Conservation (phyloP, 2,113 vertebrate species). For the Chionomys nivalis region DNA sequence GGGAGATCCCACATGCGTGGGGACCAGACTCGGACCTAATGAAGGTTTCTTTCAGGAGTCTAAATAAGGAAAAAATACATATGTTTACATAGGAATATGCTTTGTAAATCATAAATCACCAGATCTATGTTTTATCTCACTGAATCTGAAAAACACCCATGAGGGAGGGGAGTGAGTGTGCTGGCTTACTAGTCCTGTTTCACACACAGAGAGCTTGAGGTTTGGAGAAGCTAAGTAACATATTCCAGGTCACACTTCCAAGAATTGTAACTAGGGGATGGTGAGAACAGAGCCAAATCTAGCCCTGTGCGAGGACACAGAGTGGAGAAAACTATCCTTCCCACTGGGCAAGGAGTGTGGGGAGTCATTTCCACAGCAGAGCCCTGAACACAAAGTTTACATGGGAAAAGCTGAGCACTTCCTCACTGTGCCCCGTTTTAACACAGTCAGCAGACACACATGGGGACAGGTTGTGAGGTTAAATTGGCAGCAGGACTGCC, state of each 20-base stretch:
- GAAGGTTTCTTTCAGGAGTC: not conserved
- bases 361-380: not conserved
- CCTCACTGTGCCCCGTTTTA: not conserved
- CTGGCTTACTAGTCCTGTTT: not conserved
- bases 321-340: not conserved
- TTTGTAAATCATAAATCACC: not conserved
- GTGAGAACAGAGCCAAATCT: not conserved
- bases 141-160: not conserved
- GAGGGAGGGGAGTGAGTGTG: too few relatives aligned
- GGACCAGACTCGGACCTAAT: rapidly evolving
- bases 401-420: rapidly evolving
- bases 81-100: not conserved
- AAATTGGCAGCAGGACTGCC: not conserved
- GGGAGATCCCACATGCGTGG: not conserved
- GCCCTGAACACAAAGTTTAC: not conserved
- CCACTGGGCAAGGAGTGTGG: too few relatives aligned
- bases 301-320: too few relatives aligned
- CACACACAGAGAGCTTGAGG: not conserved
- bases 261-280: not conserved
- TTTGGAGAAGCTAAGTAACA: too few relatives aligned
- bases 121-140: not conserved
- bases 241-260: not conserved
- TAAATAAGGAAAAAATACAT: not conserved
- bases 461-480: not conserved
- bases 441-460: too few relatives aligned